phyloP scores from a whole-genome alignment of 2,113 vertebrate species.

The Echinops telfairi region DNA sequence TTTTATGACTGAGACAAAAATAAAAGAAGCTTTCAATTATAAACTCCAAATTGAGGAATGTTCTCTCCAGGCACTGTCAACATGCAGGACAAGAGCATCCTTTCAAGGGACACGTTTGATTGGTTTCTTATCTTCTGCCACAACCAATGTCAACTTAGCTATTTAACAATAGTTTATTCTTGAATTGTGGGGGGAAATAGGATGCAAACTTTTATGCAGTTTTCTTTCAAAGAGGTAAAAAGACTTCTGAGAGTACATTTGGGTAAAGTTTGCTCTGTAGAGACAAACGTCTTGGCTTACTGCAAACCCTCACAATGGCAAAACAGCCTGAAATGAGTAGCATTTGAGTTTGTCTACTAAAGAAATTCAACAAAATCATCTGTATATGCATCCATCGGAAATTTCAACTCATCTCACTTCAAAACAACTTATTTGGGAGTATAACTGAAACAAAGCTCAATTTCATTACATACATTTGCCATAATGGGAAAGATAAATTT shows the following conservation, averaged over 20 bases:
- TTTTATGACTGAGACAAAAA: background rate
- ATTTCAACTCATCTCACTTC: background rate
- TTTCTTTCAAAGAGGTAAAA: background rate
- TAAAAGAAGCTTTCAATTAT: background rate
- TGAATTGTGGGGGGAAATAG: background rate
- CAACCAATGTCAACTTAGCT: background rate
- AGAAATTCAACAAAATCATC: background rate
- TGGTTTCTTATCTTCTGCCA: background rate
- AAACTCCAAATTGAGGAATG: background rate
- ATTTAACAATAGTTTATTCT: background rate
- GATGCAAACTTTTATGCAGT: background rate
- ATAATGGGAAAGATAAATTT: too few relatives aligned
- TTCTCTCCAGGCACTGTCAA: background rate
- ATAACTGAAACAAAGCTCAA: background rate
- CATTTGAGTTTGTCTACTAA: background rate
- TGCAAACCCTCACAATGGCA: background rate
- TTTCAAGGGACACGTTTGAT: background rate
- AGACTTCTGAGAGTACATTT: background rate
- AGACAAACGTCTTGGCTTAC: background rate
- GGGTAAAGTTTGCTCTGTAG: background rate
- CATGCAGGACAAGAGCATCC: background rate
- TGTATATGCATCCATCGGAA: background rate
- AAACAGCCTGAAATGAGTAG: background rate
- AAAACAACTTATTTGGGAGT: background rate
- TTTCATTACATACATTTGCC: background rate